Evolutionary conservation across 2,113 vertebrate genomes (phyloP).

Genomic region (Eonycteris spelaea): DNA sequence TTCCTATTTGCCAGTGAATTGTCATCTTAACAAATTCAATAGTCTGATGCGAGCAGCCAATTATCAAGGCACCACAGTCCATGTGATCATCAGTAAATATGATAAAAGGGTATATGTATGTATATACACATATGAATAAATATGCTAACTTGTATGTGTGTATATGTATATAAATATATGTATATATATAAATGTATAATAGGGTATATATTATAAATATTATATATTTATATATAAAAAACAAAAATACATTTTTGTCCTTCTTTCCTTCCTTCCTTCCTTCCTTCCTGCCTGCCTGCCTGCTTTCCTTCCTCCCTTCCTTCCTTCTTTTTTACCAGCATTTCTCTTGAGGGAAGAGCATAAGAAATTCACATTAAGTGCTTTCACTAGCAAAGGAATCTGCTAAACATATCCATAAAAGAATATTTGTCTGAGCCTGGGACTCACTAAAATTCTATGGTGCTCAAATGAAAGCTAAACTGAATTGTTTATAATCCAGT

Average conservation of each 20-base stretch:
- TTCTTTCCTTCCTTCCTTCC: not conserved
- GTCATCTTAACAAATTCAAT: not conserved
- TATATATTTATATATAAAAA: not conserved
- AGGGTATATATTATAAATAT: not conserved
- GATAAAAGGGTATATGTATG: not conserved
- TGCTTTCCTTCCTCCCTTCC: not conserved
- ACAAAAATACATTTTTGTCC: not conserved
- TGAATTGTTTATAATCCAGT: slow-evolving; percentile 15
- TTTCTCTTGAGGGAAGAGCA: not conserved
- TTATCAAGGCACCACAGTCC: not conserved
- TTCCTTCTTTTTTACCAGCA: not conserved
- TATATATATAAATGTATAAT: not conserved
- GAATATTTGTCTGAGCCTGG: not conserved
- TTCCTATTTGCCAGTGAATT: not conserved
- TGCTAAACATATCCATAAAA: slow-evolving; percentile 20
- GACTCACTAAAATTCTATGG: not conserved
- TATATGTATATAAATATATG: not conserved
- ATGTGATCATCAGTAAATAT: not conserved
- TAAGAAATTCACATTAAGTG: not conserved
- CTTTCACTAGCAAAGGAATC: not conserved
- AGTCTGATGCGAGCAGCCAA: not conserved
- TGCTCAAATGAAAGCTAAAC: slow-evolving; percentile 50
- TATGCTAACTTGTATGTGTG: not conserved
- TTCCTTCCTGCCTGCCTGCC: not conserved
- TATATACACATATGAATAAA: not conserved